Base-by-base conservation (phyloP, 1,140 invertebrate genomes). In the Brachionus paranguensis region DNA sequence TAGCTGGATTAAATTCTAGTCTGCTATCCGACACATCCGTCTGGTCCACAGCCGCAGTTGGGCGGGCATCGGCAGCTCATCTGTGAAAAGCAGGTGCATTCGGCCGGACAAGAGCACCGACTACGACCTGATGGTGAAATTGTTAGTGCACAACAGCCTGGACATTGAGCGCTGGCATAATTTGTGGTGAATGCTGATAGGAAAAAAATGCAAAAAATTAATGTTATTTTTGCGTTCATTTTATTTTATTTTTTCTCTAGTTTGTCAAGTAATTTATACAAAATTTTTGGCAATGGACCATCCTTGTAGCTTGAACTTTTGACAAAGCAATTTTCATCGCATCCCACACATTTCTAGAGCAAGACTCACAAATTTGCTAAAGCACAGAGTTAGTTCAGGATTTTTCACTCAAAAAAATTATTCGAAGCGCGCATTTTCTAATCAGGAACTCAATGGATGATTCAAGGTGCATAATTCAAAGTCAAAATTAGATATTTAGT, bases 41-140 rank as follows among this genome's bases (percentile, higher is more conserved):
- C 33, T 76, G 72, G 72, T 29, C 72, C 72, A 14, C 72, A 76
- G 12, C 72, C 72, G 43, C 72, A 76, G 50, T 76, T 29, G 5
- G 72, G 72, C 27, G 72, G 72, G 27, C 72, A 76, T 50, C 10
- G 24, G n/a, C 72, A 76, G 12, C 72, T 50, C 24, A 47, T 50
- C 8, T 12, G 43, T 0, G 68, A 72, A 14, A 76, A 50, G n/a
- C 72, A 76, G 7, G 33, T 37, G 47, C 72, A 76, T 47, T 50
- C 72, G 20, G 72, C 3, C 3, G 72, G 72, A 53, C 72, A 76
- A 12, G 6, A 1, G 24, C 72, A 76, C 0, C 17, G 12, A 27
- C 3, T 37, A 10, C 43, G 20, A 33, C 72, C 72, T 27, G 8
- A 27, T 5, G n/a, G 2, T 11, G 43, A 12, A 50, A 27, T 20